Evolutionary conservation across 2,888 invertebrate species (phyloP), one percentile per base, ranked within the genome.

Genomic region (Dasysyrphus tricinctus): DNA sequence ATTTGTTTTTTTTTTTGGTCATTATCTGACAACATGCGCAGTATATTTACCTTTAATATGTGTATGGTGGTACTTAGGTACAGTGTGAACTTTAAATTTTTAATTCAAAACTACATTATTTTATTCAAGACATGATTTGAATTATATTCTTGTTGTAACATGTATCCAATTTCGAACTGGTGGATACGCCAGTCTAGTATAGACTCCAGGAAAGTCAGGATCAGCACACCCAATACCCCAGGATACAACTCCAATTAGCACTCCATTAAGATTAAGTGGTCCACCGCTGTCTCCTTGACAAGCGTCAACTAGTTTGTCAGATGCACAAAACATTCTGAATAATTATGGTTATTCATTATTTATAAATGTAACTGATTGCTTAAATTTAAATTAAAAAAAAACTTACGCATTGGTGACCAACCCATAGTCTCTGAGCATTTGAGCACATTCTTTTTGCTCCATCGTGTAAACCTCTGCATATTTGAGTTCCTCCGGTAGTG

Each of bases 221-320:
- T 92, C 91, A 65, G 92, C 91, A 70, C 91, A 92, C 4, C 91
- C 91, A 11, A 92, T 91, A 29, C 91, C 91, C 91, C 91, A 92
- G 16, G 92, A 92, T 1, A 92, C 91, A 9, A 92, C 88, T 6
- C 91, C 91, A 73, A 92, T 90, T 0, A 92, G 88, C 5, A 86
- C 88, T n/a, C 89, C 90, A 59, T 91, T 86, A 0, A 88, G 76
- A 49, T 88, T 90, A 29, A 92, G 89, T 32, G 91, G 91, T 7
- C 91, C 92, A 39, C 91, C 91, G 67, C 92, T 92, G 75, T 92
- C 91, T 9, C 91, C 92, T 80, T 91, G 92, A 70, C 91, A 92
- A 1, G 91, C 91, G 87, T 92, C 91, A 34, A 90, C 90, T 57
- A 89, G 89, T 57, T 88, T 89, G 9, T 91, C 91, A 24, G 91